These are phyloP conservation scores for Ashinkailepas kermadecensis DNA, from an alignment of 2,888 invertebrate species.

Conservation along the genomic window DNA sequence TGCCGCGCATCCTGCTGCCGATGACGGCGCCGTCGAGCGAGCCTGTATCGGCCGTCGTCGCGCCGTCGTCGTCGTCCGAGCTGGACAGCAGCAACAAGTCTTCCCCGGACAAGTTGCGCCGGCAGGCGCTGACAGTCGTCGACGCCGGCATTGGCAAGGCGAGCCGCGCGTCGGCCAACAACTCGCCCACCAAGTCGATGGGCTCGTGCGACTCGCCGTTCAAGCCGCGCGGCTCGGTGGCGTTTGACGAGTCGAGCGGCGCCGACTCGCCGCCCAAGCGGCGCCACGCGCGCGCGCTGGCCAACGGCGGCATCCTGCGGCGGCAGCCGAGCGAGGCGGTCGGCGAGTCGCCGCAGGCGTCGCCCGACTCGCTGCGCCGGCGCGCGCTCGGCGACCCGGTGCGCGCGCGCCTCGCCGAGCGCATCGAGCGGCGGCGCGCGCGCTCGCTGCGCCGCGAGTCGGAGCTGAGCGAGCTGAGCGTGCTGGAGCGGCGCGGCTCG, in stretches of 20 bases:
- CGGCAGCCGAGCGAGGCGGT: not conserved
- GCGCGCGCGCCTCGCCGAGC: constrained; percentile 27
- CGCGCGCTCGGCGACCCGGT: constrained; percentile 30
- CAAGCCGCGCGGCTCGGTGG: constrained; percentile 12
- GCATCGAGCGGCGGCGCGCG: constrained; percentile 28
- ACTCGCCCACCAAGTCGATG: constrained; percentile 8
- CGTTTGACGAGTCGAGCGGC: constrained; percentile 20
- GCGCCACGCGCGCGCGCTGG: not conserved
- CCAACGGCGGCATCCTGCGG: constrained; percentile 15
- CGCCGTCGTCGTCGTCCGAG: constrained; percentile 10
- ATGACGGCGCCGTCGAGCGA: not conserved
- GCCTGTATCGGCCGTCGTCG: not conserved
- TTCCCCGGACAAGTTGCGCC: constrained; percentile 16
- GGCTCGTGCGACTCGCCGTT: constrained; percentile 2
- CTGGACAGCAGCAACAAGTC: constrained; percentile 19
- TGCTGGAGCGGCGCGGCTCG: constrained; percentile 25
- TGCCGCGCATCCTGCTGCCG: not conserved
- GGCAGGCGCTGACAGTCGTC: not conserved
- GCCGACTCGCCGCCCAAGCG: constrained; percentile 20
- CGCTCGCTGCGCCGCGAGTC: constrained; percentile 34
- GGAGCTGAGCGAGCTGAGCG: constrained; percentile 33
- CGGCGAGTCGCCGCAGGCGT: not conserved
- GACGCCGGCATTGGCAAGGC: not conserved
- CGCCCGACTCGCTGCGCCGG: constrained; percentile 24
- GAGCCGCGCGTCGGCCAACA: not conserved